A percentile compares a stretch with the other conserved stretches of the same genome.
phyloP scores from a whole-genome alignment of 2,888 invertebrate genomes.

The Thereva unica region DNA sequence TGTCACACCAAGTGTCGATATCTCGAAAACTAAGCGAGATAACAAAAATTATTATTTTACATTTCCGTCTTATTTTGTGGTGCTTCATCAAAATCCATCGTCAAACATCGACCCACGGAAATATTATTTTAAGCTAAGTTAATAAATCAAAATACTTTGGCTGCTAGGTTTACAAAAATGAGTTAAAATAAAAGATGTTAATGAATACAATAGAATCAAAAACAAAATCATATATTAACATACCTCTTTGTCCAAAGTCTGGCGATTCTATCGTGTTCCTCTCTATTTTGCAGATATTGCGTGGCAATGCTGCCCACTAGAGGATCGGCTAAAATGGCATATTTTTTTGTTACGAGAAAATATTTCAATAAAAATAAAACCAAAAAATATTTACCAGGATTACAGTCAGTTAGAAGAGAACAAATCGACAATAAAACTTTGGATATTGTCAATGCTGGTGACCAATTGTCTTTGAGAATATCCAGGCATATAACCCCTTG shows the following conservation, averaged over 20 bases:
- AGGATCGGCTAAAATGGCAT: conserved; percentile 79
- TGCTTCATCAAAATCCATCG: too few species aligned
- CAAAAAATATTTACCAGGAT: conserved; percentile 76
- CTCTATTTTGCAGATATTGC: conserved; percentile 95
- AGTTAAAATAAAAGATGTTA: background rate
- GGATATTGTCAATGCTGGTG: conserved; percentile 96
- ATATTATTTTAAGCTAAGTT: too few species aligned
- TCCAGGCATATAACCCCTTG: conserved; percentile 98
- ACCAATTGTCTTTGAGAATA: conserved; percentile 98
- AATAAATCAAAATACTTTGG: too few species aligned
- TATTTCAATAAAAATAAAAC: conserved; percentile 23
- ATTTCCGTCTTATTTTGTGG: too few species aligned
- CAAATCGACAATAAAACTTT: conserved; percentile 97
- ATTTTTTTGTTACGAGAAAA: conserved; percentile 13
- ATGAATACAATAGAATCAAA: conserved; percentile 1
- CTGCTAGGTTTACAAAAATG: background rate
- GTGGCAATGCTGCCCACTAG: conserved; percentile 97
- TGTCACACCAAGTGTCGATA: too few species aligned
- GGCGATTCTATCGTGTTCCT: conserved; percentile 97
- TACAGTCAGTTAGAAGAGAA: conserved; percentile 96
- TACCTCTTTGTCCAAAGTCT: conserved; percentile 98
- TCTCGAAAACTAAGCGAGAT: too few species aligned
- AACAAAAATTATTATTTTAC: too few species aligned
- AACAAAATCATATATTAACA: conserved; percentile 34
- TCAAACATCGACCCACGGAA: too few species aligned